Evolutionary conservation across 2,797 vertebrate genomes (phyloP).

Genomic region (Myotis myotis): DNA sequence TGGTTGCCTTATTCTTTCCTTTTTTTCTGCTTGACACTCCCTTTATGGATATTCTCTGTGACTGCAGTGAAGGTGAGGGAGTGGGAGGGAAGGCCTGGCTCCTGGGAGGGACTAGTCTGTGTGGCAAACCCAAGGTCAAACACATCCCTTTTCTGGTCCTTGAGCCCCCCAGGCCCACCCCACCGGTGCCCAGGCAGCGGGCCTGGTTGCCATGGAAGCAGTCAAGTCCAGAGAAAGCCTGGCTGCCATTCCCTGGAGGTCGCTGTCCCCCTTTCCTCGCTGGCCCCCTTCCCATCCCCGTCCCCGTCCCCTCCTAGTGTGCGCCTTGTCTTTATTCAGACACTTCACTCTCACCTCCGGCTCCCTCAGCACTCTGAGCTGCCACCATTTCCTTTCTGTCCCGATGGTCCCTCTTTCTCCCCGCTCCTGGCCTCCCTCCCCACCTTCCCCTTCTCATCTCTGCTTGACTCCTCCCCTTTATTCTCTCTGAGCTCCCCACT

Average conservation of each 20-base stretch:
- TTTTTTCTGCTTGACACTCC: conserved; percentile 18
- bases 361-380: not conserved
- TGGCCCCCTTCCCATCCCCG: not conserved
- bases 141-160: conserved; percentile 36
- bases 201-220: conserved; percentile 74
- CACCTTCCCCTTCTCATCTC: not conserved
- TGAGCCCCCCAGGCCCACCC: conserved; percentile 47
- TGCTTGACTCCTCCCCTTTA: not conserved
- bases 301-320: not conserved
- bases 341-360: not conserved
- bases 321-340: not conserved
- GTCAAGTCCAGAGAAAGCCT: conserved; percentile 34
- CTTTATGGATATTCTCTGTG: conserved; percentile 50
- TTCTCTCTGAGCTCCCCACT: not conserved
- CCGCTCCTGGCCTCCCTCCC: not conserved
- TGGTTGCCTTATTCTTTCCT: conserved; percentile 45
- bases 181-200: conserved; percentile 55
- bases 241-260: conserved; percentile 63
- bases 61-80: conserved; percentile 63
- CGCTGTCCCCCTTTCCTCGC: conserved; percentile 39
- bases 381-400: not conserved
- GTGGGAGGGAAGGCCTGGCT: conserved; percentile 31
- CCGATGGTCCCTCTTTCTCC: not conserved
- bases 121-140: conserved; percentile 69
- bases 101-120: conserved; percentile 17